phyloP scores from a whole-genome alignment of 1,140 invertebrate genomes.

The Pissodes strobi region DNA sequence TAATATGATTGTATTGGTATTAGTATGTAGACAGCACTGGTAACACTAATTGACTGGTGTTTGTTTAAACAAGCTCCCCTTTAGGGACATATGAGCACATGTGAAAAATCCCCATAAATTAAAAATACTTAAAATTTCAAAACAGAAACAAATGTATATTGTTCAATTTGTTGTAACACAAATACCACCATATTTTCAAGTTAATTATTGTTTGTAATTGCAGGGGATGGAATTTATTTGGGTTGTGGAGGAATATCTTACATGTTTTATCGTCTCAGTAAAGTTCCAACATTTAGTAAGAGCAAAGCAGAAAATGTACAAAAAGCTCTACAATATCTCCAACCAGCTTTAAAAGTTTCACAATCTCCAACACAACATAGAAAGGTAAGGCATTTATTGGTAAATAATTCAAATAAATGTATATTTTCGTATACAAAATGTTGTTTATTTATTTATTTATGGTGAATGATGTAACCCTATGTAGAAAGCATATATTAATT shows the following conservation, averaged over 20 bases:
- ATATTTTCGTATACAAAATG: too few species aligned
- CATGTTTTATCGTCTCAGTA: constrained; percentile 62
- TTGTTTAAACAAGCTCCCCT: too few species aligned
- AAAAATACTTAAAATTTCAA: neutral
- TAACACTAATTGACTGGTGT: too few species aligned
- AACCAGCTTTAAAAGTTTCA: constrained; percentile 56
- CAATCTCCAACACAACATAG: constrained; percentile 25
- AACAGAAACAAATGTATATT: neutral
- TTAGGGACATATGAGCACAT: too few species aligned
- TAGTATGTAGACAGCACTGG: too few species aligned
- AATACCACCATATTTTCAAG: neutral
- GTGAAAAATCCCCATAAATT: too few species aligned
- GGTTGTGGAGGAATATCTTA: constrained; percentile 61
- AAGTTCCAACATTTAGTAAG: constrained; percentile 55
- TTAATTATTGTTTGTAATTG: neutral
- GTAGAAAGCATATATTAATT: too few species aligned
- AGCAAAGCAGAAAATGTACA: constrained; percentile 54
- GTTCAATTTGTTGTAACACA: neutral
- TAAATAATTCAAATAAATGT: neutral
- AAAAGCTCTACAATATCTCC: constrained; percentile 58
- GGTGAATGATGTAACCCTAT: too few species aligned
- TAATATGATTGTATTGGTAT: too few species aligned
- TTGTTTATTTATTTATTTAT: too few species aligned
- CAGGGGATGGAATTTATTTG: constrained; percentile 60
- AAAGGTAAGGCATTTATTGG: constrained; percentile 3